Evolutionary conservation across 2,888 invertebrate genomes (phyloP), one percentile per base, ranked within the genome.

Genomic region (Lasioglossum lativentre): DNA sequence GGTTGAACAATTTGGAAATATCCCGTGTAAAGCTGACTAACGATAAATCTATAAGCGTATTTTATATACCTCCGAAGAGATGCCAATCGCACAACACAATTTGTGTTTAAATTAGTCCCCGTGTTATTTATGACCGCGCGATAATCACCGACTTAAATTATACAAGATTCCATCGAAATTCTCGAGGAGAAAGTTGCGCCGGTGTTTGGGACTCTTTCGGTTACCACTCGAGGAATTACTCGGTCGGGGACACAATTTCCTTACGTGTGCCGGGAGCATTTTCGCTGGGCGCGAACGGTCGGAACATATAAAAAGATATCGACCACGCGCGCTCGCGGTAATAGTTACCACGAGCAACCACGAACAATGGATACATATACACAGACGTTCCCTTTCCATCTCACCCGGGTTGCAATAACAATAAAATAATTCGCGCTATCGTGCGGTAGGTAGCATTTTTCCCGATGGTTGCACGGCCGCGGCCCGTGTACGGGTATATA

Each of bases 221-320:
- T n/a, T 3, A 6, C 23, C 8, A 23, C 6, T 0, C 52, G n/a
- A 10, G 23, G n/a, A n/a, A n/a, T 12, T 12, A 12, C 56, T 56
- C 56, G 3, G 34, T 12, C 56, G 4, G n/a, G 56, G 56, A 56
- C n/a, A 34, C 34, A 3, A 12, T 56, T n/a, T n/a, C n/a, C 23
- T n/a, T n/a, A 12, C 56, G n/a, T 1, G 56, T 3, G 34, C 2
- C n/a, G 1, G n/a, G 1, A 2, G n/a, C 12, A 2, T 56, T n/a
- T 56, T n/a, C 56, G n/a, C 56, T 4, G n/a, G n/a, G n/a, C n/a
- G n/a, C 34, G 8, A n/a, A n/a, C n/a, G 45, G 4, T 56, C 8
- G 56, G n/a, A 56, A 56, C n/a, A 8, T n/a, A 56, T n/a, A 56
- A 56, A 56, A 56, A 56, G 56, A 56, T 56, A 56, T 56, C 56